Evolutionary conservation across 2,888 invertebrate genomes (phyloP).

Genomic region (Acanthopleura granulata): DNA sequence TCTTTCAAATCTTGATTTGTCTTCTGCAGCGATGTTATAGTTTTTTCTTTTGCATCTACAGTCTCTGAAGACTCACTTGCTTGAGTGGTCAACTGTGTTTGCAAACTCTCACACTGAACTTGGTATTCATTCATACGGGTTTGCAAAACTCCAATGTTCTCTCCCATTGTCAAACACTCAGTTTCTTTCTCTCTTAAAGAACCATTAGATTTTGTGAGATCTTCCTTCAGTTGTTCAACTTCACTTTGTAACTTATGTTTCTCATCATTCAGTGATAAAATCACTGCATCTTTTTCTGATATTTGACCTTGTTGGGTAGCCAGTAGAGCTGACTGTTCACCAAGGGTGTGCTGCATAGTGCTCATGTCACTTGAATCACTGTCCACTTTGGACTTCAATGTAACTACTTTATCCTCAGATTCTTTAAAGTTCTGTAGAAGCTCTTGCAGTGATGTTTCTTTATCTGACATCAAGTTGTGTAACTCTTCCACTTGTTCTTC

Average conservation of each 20-base stretch:
- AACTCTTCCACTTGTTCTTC: conserved; percentile 19
- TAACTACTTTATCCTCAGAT: conserved; percentile 24
- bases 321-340: conserved; percentile 23
- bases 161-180: neutral
- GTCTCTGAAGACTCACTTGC: neutral
- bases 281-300: conserved; percentile 27
- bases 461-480: conserved; percentile 20
- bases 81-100: neutral
- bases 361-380: conserved; percentile 21
- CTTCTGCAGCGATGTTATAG: neutral
- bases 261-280: conserved; percentile 32
- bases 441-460: conserved; percentile 24
- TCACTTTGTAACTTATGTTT: conserved; percentile 28
- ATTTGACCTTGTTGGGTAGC: conserved; percentile 28
- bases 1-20: neutral
- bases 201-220: neutral
- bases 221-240: conserved; percentile 14
- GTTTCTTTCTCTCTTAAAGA: conserved; percentile 19
- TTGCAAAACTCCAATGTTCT: neutral
- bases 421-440: neutral
- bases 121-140: neutral
- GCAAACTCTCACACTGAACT: neutral
- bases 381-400: conserved; percentile 23
- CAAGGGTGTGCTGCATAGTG: neutral
- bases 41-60: conserved; percentile 1